phyloP scores from a whole-genome alignment of 1,140 invertebrate genomes.

The Phthorimaea operculella region DNA sequence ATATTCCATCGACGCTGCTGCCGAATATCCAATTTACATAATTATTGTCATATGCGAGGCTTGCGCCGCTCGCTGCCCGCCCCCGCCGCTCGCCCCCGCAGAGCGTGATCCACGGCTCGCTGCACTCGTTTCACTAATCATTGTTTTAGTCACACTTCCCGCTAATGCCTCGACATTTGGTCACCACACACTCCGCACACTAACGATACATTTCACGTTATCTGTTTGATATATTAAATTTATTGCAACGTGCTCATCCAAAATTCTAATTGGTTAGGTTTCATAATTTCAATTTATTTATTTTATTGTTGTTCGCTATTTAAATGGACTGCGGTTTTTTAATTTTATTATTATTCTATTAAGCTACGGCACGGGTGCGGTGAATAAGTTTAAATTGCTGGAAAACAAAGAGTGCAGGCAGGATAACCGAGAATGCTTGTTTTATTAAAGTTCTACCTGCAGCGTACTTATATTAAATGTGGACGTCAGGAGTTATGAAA shows the following conservation, averaged over 20 bases:
- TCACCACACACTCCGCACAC: too few species aligned
- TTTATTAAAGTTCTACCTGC: slow-evolving; percentile 22
- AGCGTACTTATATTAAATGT: slow-evolving; percentile 7
- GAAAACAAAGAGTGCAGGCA: slow-evolving; percentile 18
- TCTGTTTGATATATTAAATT: too few species aligned
- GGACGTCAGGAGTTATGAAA: background rate
- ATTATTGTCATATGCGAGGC: slow-evolving; percentile 37
- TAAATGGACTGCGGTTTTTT: background rate
- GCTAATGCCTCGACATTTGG: background rate
- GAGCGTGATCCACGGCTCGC: slow-evolving; percentile 17
- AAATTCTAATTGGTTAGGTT: too few species aligned
- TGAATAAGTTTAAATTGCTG: slow-evolving; percentile 21
- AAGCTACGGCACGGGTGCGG: slow-evolving; percentile 6
- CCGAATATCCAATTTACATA: slow-evolving; percentile 49
- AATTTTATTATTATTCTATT: slow-evolving; percentile 11
- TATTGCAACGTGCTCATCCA: too few species aligned
- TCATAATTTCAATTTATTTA: too few species aligned
- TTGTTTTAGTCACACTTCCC: slow-evolving; percentile 31
- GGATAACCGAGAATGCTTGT: slow-evolving; percentile 23
- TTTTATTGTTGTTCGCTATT: background rate
- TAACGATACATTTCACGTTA: too few species aligned
- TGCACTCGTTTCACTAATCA: slow-evolving; percentile 40
- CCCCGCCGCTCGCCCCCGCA: background rate
- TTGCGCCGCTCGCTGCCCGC: background rate
- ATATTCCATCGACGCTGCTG: slow-evolving; percentile 21